Evolutionary conservation across 2,113 vertebrate species (phyloP).

Genomic region (Podarcis muralis): DNA sequence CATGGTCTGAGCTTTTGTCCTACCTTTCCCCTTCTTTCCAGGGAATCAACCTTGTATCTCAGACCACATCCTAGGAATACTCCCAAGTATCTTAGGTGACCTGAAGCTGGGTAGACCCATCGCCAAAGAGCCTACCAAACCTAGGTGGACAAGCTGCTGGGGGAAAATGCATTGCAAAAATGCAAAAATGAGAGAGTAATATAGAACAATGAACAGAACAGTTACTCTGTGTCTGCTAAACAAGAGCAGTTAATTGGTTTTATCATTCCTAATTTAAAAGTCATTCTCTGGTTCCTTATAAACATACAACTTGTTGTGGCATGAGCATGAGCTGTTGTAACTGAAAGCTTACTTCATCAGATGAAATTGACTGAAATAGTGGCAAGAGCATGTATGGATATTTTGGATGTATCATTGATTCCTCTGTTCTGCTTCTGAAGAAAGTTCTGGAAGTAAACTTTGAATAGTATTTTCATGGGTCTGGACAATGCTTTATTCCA

Average conservation of each 20-base stretch:
- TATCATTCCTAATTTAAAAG: background rate
- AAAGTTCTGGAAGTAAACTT: no score
- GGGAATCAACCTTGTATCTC: background rate
- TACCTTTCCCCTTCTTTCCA: background rate
- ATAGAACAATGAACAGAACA: background rate
- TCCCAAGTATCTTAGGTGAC: background rate
- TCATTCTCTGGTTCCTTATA: background rate
- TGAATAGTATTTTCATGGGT: no score
- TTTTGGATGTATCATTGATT: no score
- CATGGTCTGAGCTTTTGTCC: background rate
- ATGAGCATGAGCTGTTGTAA: background rate
- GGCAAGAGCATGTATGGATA: background rate
- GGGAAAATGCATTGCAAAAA: background rate
- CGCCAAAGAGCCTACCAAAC: background rate
- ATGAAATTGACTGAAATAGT: background rate
- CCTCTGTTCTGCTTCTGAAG: no score
- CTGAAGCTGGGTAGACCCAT: background rate
- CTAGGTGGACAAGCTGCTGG: background rate
- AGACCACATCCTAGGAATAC: background rate
- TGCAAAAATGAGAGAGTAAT: background rate
- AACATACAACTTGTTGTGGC: background rate
- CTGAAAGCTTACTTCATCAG: background rate
- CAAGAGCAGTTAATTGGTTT: background rate
- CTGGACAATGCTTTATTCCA: no score
- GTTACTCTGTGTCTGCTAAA: background rate